These are phyloP conservation scores for Naso thynnoides DNA, from an alignment of 2,797 vertebrate genomes.

Conservation along the genomic window DNA sequence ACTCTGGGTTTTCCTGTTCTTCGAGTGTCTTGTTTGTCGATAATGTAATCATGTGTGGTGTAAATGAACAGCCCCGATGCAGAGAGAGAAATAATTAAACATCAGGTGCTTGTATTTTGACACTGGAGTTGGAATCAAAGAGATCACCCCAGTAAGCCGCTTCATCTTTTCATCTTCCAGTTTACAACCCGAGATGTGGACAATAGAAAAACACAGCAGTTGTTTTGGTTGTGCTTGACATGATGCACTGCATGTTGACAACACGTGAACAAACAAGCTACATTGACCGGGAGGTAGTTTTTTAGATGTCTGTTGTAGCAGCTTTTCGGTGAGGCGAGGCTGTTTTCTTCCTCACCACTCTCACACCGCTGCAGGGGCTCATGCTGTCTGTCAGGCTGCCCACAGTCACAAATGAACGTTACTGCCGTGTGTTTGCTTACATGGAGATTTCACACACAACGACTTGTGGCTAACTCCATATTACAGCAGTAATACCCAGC, in stretches of 20 bases:
- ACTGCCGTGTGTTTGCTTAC: constrained; percentile 64
- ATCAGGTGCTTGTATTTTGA: constrained; percentile 73
- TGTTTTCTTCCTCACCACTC: constrained; percentile 20
- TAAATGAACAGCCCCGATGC: constrained; percentile 84
- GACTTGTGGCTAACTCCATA: constrained; percentile 71
- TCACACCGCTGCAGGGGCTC: constrained; percentile 30
- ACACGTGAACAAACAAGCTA: constrained; percentile 10
- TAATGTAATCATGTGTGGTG: constrained; percentile 83
- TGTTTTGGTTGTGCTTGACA: constrained; percentile 1
- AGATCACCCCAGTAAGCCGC: not conserved
- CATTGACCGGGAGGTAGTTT: constrained; percentile 7
- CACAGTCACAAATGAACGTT: constrained; percentile 60
- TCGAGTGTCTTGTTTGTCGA: constrained; percentile 87
- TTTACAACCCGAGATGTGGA: not conserved
- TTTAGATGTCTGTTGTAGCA: constrained; percentile 14
- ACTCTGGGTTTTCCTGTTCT: constrained; percentile 85
- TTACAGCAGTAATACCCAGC: constrained; percentile 68
- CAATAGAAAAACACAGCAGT: not conserved
- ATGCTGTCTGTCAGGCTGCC: constrained; percentile 49
- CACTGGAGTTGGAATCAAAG: constrained; percentile 79
- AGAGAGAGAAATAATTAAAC: constrained; percentile 81
- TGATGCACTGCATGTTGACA: not conserved
- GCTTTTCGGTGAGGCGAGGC: constrained; percentile 12
- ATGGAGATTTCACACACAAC: constrained; percentile 68
- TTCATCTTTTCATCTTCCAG: not conserved